Evolutionary conservation across 2,113 vertebrate species (phyloP), one percentile per base, ranked within the genome.

Genomic region (Dasyornis broadbenti): DNA sequence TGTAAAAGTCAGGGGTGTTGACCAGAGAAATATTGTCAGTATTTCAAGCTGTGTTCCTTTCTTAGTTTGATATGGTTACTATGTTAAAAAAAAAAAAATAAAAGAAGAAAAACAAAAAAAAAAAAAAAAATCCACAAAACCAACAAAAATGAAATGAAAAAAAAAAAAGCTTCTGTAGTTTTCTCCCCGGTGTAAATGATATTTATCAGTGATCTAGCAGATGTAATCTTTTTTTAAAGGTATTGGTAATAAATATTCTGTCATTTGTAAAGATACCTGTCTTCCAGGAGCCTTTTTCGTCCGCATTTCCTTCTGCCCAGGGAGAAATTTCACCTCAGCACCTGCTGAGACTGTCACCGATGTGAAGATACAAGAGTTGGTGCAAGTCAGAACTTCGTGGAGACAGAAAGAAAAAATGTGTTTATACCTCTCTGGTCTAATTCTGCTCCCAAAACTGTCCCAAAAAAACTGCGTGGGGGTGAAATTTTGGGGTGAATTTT

Each of bases 201-300:
- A 98, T 97, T 97, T 97, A 97, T 94, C 97, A 92, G 97, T 97
- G 97, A 96, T 90, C 96, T 97, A 97, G 98, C 95, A 97, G 95
- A 97, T 98, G 98, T 98, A 97, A 98, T 97, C 98, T 98, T 98
- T 98, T 98, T 98, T 97, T 97, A 98, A 98, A 97, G 97, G 97
- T 98, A 97, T 98, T 98, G 98, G 98, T 98, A 98, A 98, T 98
- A 98, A 98, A 98, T 98, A 98, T 97, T 97, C 97, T 97, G 98
- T 98, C 97, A 95, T 98, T 98, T 98, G 97, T 98, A 98, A 98
- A 98, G 97, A 98, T 96, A 95, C 90, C 84, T 97, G 97, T 97
- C 96, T 97, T 91, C 87, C 44, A 94, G 95, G 87, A 96, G 93
- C 88, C 1, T 98, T 97, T 93, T 97, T 98, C 93, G 95, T 96